A percentile compares a stretch with the other conserved stretches of the same genome.
These are phyloP conservation scores for Menura novaehollandiae DNA, from an alignment of 2,113 vertebrate species.

Conservation along the genomic window DNA sequence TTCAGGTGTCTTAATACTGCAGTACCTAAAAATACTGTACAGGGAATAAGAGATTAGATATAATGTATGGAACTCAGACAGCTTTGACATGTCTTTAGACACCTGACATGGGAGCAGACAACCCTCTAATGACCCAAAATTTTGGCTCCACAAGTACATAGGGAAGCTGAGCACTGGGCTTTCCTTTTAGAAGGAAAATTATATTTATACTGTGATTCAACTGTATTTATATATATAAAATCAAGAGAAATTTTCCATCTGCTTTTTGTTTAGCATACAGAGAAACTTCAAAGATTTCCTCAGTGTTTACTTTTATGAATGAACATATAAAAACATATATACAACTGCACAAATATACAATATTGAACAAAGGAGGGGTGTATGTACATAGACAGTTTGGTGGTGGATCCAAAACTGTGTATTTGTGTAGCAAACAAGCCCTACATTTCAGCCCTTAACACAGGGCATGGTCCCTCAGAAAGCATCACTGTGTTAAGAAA, in stretches of 20 bases:
- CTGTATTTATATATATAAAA: background rate
- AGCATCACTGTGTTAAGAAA: background rate
- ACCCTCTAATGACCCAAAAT: background rate
- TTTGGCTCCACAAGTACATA: background rate
- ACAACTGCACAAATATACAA: background rate
- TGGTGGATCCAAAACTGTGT: background rate
- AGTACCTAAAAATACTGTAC: background rate
- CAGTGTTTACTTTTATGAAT: constrained; percentile 15
- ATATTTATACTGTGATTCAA: background rate
- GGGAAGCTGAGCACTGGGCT: background rate
- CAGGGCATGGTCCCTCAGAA: background rate
- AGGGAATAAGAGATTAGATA: background rate
- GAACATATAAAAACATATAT: background rate
- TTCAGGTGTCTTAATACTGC: background rate
- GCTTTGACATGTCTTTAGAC: background rate
- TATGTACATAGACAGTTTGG: background rate
- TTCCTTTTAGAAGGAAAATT: background rate
- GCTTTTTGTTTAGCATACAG: constrained; percentile 6
- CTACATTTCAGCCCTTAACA: background rate
- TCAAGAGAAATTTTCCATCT: background rate
- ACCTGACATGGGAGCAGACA: background rate
- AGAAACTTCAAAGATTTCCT: background rate
- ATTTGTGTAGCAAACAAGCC: background rate
- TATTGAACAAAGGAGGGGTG: background rate
- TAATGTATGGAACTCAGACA: background rate